Percentiles rank a stretch among this genome's conserved stretches.
phyloP scores from a whole-genome alignment of 2,888 invertebrate genomes.

The Epistrophella euchroma region DNA sequence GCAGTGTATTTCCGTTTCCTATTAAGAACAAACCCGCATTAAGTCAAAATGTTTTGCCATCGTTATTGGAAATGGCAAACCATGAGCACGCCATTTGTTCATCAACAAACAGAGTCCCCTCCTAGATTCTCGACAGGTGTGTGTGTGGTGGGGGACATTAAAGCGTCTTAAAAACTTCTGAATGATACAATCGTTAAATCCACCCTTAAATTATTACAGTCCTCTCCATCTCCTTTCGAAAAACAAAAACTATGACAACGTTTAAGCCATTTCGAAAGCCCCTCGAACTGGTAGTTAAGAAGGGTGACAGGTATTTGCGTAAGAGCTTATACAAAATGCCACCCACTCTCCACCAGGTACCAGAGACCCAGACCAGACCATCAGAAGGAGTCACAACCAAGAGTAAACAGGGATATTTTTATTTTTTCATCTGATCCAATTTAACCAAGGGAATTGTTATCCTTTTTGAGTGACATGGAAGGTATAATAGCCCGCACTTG shows the following conservation, averaged over 20 bases:
- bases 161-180: conserved; percentile 52
- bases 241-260: conserved; percentile 30
- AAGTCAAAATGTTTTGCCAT: conserved; percentile 30
- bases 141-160: conserved; percentile 19
- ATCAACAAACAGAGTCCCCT: conserved; percentile 4
- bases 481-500: conserved; percentile 4
- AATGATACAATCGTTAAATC: conserved; percentile 37
- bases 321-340: conserved; percentile 31
- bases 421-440: conserved; percentile 39
- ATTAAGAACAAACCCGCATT: conserved; percentile 39
- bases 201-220: conserved; percentile 28
- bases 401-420: conserved; percentile 21
- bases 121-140: conserved; percentile 45
- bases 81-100: conserved; percentile 59
- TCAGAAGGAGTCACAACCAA: not conserved
- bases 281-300: conserved; percentile 10
- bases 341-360: conserved; percentile 15
- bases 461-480: conserved; percentile 46
- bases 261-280: conserved; percentile 56
- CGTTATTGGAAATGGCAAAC: conserved; percentile 51
- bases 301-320: conserved; percentile 53
- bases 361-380: too few species aligned
- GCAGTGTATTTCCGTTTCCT: conserved; percentile 59
- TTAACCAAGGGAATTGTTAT: conserved; percentile 47
- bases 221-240: not conserved